Evolutionary conservation across 2,888 invertebrate genomes (phyloP).

Genomic region (Macrophya annulata): DNA sequence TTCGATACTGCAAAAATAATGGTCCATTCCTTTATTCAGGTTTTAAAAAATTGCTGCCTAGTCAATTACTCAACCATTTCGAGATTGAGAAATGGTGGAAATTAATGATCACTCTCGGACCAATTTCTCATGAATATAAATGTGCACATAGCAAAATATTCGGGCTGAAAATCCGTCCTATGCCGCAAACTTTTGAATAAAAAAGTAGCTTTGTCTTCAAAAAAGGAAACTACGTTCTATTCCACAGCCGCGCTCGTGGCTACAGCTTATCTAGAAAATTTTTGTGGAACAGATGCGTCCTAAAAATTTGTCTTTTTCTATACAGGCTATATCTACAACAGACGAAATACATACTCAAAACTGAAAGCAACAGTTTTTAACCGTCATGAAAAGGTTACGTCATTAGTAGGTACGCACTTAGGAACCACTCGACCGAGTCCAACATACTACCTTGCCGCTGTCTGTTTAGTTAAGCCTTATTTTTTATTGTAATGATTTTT

Average conservation of each 20-base stretch:
- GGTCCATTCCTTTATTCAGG: neutral
- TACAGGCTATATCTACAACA: neutral
- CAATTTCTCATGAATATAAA: neutral
- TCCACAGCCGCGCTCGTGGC: neutral
- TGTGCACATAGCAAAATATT: neutral
- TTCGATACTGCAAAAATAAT: neutral
- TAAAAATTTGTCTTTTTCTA: slow-evolving; percentile 27
- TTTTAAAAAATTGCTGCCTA: neutral
- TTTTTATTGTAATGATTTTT: slow-evolving; percentile 31
- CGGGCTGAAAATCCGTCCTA: neutral
- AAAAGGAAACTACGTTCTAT: neutral
- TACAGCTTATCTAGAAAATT: slow-evolving; percentile 33
- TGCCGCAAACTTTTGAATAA: neutral
- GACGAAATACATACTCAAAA: slow-evolving; percentile 52
- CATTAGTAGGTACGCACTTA: slow-evolving; percentile 61
- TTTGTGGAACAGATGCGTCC: slow-evolving; percentile 19
- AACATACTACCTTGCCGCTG: neutral
- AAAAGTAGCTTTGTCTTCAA: neutral
- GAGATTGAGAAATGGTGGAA: neutral
- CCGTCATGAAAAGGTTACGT: slow-evolving; percentile 59
- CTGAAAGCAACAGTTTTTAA: slow-evolving; percentile 22
- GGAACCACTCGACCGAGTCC: slow-evolving; percentile 53
- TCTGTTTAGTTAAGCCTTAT: slow-evolving; percentile 20
- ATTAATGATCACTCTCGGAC: neutral
- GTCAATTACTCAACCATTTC: slow-evolving; percentile 3